These are phyloP conservation scores for Maniola hyperantus DNA, from an alignment of 2,888 invertebrate species.

Conservation along the genomic window DNA sequence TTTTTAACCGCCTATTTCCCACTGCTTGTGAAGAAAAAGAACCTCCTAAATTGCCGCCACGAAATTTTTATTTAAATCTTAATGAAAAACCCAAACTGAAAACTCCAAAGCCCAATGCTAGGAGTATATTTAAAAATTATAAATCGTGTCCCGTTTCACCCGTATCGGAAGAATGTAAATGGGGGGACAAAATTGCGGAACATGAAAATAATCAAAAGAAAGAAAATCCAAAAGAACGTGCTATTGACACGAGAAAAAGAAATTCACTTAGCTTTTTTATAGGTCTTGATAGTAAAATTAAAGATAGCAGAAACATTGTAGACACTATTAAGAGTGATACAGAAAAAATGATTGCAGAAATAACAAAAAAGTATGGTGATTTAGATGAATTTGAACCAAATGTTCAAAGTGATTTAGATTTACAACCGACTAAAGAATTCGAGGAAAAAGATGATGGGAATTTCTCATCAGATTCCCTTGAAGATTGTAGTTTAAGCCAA, in stretches of 20 bases:
- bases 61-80: conserved; percentile 71
- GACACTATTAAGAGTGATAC: conserved; percentile 85
- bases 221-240: conserved; percentile 57
- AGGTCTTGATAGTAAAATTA: conserved; percentile 78
- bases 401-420: conserved; percentile 59
- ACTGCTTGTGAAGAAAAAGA: conserved; percentile 54
- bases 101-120: conserved; percentile 62
- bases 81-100: conserved; percentile 65
- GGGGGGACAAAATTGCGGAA: conserved; percentile 77
- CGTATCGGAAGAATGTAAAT: conserved; percentile 89
- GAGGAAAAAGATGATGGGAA: conserved; percentile 84
- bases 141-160: conserved; percentile 92
- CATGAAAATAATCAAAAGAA: conserved; percentile 46
- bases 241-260: conserved; percentile 76
- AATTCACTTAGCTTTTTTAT: conserved; percentile 86
- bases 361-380: conserved; percentile 85
- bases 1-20: conserved; percentile 73
- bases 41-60: conserved; percentile 57
- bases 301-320: conserved; percentile 79
- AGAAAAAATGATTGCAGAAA: conserved; percentile 86
- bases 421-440: conserved; percentile 67
- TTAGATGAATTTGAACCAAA: conserved; percentile 77
- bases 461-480: conserved; percentile 91
- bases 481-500: conserved; percentile 85
- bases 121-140: conserved; percentile 85